Evolutionary conservation across 2,113 vertebrate species (phyloP), one percentile per base, ranked within the genome.

Genomic region (Podiceps cristatus): DNA sequence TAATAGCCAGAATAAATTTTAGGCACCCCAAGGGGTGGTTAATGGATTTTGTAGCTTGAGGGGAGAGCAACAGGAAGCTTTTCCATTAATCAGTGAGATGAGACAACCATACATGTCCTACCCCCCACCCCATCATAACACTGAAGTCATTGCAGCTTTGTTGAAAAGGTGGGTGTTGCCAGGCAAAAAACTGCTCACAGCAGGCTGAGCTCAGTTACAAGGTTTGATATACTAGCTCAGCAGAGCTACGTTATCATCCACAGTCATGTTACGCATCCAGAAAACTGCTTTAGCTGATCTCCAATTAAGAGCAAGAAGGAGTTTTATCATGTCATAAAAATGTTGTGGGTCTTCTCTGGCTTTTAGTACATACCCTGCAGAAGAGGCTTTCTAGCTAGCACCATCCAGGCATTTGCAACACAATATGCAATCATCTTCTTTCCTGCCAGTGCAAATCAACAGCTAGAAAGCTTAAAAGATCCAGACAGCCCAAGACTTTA

Each of bases 1-100:
- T 97, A 97, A 97, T 93, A 88, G 82, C 66, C 91, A 96, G 86
- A 97, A 95, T 96, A 97, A 97, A 96, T 97, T 96, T 94, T 78
- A 92, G 91, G 74, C 88, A 91, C 89, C 94, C 88, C 93, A 92
- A 90, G 69, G 86, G 66, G 93, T 91, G 68, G 90, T 87, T 97
- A 97, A 98, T 97, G 93, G 85, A 87, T 96, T 98, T 93, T 96
- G 58, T 59, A 95, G 93, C 77, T 88, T 40, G 62, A 93, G 84
- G 96, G 92, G 72, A 97, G 45, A 96, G 67, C 88, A 92, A 80
- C 90, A 90, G 91, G 93, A 96, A 88, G 72, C 58, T 87, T 89
- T 90, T 80, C 81, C 72, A 95, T 96, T 89, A 92, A 94, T 96
- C 96, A 95, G 75, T 9, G 44, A 94, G 76, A 90, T 74, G 67